Evolutionary conservation across 2,113 vertebrate species (phyloP).

Genomic region (Scortum barcoo): DNA sequence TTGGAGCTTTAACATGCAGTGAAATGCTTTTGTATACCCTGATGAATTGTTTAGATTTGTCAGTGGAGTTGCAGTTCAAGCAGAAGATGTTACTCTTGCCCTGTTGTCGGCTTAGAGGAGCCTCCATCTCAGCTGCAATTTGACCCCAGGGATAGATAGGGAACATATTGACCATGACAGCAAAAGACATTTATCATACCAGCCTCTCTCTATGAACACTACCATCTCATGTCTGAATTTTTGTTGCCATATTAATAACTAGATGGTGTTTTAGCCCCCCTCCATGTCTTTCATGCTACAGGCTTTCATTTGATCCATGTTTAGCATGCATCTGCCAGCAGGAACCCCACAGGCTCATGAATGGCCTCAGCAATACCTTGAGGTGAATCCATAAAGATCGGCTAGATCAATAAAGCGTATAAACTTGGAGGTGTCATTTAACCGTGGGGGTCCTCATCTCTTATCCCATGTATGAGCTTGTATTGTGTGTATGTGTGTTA

Average conservation of each 20-base stretch:
- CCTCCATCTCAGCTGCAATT: constrained; percentile 6
- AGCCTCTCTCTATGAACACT: background rate
- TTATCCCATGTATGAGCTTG: background rate
- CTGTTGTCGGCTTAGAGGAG: constrained; percentile 1
- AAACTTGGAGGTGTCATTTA: constrained; percentile 32
- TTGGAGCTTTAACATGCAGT: background rate
- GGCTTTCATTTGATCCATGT: constrained; percentile 43
- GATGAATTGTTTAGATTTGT: constrained; percentile 1
- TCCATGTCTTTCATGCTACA: background rate
- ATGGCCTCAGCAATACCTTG: constrained; percentile 12
- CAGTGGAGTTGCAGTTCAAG: background rate
- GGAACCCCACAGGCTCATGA: constrained; percentile 1
- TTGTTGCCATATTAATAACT: constrained; percentile 6
- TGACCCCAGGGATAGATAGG: constrained; percentile 30
- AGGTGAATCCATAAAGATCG: constrained; percentile 19
- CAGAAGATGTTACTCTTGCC: background rate
- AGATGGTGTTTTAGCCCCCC: background rate
- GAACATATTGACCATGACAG: constrained; percentile 30
- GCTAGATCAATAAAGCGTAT: constrained; percentile 46
- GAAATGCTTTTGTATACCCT: background rate
- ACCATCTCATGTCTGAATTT: background rate
- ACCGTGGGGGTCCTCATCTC: background rate
- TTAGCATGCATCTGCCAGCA: constrained; percentile 20
- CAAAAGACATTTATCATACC: constrained; percentile 16
- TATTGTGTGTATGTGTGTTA: background rate